phyloP scores from a whole-genome alignment of 2,797 vertebrate genomes.

The Pseudocheirus occidentalis region DNA sequence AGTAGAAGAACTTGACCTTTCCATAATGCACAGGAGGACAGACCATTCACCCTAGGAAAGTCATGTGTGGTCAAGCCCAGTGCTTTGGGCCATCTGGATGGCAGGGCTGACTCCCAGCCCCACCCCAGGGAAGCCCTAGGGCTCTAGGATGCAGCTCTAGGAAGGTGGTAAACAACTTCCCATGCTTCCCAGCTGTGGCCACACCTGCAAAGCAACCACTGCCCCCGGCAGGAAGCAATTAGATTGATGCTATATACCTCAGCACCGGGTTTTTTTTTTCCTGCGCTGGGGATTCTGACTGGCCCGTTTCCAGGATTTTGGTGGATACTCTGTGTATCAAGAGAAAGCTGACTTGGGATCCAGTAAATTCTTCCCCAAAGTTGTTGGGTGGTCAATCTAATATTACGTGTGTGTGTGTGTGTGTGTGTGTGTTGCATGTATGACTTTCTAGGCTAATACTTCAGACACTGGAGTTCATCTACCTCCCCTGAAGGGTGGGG shows the following conservation, averaged over 20 bases:
- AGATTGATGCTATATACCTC: not conserved
- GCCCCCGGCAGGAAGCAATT: not conserved
- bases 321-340: not conserved
- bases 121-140: not conserved
- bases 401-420: not conserved
- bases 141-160: not conserved
- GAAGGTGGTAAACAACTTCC: not conserved
- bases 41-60: not conserved
- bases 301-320: not conserved
- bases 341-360: not conserved
- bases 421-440: not conserved
- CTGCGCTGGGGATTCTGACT: not conserved
- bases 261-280: not conserved
- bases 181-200: not conserved
- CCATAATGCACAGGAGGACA: not conserved
- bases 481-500: not conserved
- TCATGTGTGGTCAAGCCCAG: not conserved
- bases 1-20: not conserved
- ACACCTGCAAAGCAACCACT: not conserved
- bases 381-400: not conserved
- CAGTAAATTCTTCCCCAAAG: not conserved
- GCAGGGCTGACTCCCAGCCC: not conserved
- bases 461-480: not conserved
- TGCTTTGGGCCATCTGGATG: not conserved
- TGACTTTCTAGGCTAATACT: not conserved